Percentiles rank a stretch among this genome's conserved stretches.
Evolutionary conservation across 2,113 vertebrate genomes (phyloP).

Genomic region (Anser cygnoides): DNA sequence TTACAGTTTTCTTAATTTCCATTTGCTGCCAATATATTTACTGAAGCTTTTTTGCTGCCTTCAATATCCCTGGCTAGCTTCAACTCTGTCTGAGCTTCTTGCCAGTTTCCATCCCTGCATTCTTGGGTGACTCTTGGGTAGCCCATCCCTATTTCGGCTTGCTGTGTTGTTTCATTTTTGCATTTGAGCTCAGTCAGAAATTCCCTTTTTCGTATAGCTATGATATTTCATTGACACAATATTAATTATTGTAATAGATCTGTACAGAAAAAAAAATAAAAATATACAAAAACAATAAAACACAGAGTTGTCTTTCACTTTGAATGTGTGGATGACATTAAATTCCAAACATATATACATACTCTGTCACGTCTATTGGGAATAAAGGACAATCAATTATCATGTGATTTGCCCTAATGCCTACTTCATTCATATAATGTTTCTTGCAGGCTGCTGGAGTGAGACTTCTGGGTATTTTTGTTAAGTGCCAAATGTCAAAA

Average conservation of each 20-base stretch:
- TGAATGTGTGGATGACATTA: background rate
- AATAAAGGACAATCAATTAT: background rate
- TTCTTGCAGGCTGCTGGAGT: background rate
- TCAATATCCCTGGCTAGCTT: background rate
- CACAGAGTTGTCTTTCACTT: background rate
- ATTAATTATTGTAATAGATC: background rate
- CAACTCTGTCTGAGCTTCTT: background rate
- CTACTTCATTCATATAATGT: background rate
- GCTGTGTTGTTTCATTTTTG: background rate
- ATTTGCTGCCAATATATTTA: background rate
- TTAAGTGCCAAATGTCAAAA: background rate
- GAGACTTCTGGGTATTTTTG: background rate
- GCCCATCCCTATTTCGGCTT: background rate
- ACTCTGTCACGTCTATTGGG: background rate
- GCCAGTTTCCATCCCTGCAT: background rate
- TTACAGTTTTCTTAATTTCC: background rate
- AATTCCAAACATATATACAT: background rate
- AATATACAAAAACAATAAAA: background rate
- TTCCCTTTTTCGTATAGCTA: background rate
- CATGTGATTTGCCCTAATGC: background rate
- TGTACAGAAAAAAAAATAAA: background rate
- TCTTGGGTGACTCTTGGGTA: background rate
- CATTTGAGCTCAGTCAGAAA: background rate
- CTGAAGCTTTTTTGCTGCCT: background rate
- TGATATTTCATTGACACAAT: background rate